phyloP scores from a whole-genome alignment of 2,113 vertebrate genomes.

The Vanacampus margaritifer region DNA sequence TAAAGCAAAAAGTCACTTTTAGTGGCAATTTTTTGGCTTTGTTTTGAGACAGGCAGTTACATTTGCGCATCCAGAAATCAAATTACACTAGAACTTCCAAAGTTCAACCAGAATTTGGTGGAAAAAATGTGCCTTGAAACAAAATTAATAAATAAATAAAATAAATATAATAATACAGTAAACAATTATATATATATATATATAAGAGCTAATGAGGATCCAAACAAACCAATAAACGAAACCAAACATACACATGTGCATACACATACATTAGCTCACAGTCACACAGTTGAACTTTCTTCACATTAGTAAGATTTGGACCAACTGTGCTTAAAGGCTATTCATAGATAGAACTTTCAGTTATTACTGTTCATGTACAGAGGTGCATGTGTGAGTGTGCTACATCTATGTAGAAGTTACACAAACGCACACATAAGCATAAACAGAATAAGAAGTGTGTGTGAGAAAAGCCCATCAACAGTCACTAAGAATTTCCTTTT shows the following conservation, averaged over 20 bases:
- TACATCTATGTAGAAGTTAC: conserved; percentile 60
- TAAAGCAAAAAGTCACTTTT: too few relatives aligned
- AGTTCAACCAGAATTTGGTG: too few relatives aligned
- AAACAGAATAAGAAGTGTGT: neutral
- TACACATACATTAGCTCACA: neutral
- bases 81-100: too few relatives aligned
- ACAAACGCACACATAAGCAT: conserved; percentile 35
- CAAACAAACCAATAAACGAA: too few relatives aligned
- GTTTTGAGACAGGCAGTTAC: too few relatives aligned
- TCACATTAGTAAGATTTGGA: neutral
- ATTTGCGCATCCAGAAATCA: too few relatives aligned
- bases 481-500: conserved; percentile 70
- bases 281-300: neutral
- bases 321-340: neutral
- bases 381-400: conserved; percentile 11
- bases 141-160: too few relatives aligned
- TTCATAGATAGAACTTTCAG: neutral
- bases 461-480: conserved; percentile 57
- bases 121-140: too few relatives aligned
- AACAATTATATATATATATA: too few relatives aligned
- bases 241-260: neutral
- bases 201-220: too few relatives aligned
- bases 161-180: too few relatives aligned
- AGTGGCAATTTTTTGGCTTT: too few relatives aligned
- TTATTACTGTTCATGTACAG: neutral